Conservation (phyloP, 35 echinoderm and acorn worm species). For the Ophiothrix spiculata region DNA sequence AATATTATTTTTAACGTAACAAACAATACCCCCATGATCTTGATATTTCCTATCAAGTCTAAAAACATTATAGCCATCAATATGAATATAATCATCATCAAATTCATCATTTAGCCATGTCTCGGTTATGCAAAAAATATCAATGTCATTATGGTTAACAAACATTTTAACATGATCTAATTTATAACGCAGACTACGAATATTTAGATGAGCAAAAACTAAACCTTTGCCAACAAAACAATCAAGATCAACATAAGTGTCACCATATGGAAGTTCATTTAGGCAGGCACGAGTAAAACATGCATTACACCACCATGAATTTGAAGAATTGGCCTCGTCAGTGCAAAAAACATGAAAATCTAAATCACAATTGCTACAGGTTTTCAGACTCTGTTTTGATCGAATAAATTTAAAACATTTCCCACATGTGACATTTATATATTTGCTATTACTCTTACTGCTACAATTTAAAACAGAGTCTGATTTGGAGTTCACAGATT, state of each 20-base stretch:
- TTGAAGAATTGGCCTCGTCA: no score
- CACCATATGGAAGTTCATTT: background rate
- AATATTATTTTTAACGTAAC: constrained; percentile 11
- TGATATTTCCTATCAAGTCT: background rate
- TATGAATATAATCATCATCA: background rate
- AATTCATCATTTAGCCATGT: background rate
- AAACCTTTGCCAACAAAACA: background rate
- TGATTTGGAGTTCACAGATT: no score
- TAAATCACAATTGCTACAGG: no score
- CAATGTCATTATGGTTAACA: constrained; percentile 6
- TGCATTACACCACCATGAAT: background rate
- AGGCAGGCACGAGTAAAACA: background rate
- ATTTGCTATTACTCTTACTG: no score
- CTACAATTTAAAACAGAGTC: no score
- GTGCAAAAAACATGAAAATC: no score
- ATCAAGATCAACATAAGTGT: background rate
- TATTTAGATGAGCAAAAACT: background rate
- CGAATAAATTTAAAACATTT: no score
- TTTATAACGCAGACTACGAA: background rate
- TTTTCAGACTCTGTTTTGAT: no score
- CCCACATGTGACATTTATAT: no score
- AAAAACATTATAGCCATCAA: background rate
- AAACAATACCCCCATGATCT: background rate
- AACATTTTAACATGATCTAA: background rate
- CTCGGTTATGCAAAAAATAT: constrained; percentile 13